These are phyloP conservation scores for Schizaphis graminum DNA, from an alignment of 2,888 invertebrate genomes.

Conservation along the genomic window DNA sequence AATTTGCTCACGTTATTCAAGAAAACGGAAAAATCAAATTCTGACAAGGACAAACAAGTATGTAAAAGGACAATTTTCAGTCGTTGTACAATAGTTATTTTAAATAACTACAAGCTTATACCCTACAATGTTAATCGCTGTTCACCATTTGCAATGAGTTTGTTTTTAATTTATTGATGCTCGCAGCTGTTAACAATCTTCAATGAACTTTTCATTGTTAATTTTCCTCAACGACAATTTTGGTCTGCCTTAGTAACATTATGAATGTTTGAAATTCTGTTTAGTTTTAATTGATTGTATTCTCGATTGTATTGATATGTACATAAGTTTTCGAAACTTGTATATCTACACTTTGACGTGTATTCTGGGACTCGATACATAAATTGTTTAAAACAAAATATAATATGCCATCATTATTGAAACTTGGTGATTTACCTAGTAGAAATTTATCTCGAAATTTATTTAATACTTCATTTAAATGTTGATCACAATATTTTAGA, in stretches of 20 bases:
- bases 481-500: background rate
- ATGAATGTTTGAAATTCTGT: background rate
- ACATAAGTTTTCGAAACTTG: background rate
- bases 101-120: background rate
- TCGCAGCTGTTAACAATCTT: background rate
- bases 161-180: background rate
- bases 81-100: background rate
- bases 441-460: no score
- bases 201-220: background rate
- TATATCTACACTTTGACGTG: background rate
- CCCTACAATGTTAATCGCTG: background rate
- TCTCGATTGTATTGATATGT: background rate
- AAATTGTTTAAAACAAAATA: background rate
- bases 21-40: background rate
- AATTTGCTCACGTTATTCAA: constrained; percentile 38
- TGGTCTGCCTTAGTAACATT: background rate
- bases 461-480: background rate
- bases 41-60: background rate
- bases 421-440: background rate
- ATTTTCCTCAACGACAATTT: background rate
- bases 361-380: background rate
- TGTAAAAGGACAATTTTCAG: background rate
- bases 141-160: background rate
- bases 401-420: background rate
- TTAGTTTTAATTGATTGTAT: background rate